Evolutionary conservation across 2,888 invertebrate species (phyloP).

Genomic region (Andrena flavipes): DNA sequence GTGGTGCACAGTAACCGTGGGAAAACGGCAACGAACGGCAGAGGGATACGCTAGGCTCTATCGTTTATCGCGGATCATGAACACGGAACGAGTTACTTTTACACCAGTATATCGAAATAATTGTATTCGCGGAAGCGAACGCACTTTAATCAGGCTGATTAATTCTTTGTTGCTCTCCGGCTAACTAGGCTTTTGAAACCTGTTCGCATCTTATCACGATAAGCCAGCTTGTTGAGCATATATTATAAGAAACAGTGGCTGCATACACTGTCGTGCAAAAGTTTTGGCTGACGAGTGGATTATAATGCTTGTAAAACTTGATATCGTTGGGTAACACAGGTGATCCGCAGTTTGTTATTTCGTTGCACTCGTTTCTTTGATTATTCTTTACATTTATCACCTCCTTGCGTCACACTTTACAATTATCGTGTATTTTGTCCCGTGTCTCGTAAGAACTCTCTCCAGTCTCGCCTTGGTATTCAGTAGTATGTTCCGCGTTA

Average conservation of each 20-base stretch:
- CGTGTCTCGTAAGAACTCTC: too few species aligned
- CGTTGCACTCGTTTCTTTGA: background rate
- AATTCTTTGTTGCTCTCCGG: background rate
- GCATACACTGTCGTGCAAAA: background rate
- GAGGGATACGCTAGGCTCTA: conserved; percentile 3
- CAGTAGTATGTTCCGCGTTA: too few species aligned
- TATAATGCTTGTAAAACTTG: too few species aligned
- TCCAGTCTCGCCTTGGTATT: too few species aligned
- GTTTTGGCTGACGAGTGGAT: background rate
- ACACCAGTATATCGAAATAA: conserved; percentile 9
- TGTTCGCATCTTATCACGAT: background rate
- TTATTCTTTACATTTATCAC: too few species aligned
- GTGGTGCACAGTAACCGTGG: conserved; percentile 41
- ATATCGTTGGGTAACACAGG: too few species aligned
- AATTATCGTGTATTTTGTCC: too few species aligned
- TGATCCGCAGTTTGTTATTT: background rate
- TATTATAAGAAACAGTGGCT: background rate
- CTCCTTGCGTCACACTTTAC: too few species aligned
- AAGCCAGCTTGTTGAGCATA: background rate
- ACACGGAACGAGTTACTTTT: conserved; percentile 15
- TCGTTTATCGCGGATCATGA: conserved; percentile 26
- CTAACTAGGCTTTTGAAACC: background rate
- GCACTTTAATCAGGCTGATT: background rate
- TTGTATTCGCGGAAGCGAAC: conserved; percentile 14
- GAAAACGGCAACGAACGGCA: conserved; percentile 30